Percentiles rank a stretch among this genome's conserved stretches.
Conservation (phyloP, 53 echinoderm and acorn worm genomes). For the Henricia sp. region DNA sequence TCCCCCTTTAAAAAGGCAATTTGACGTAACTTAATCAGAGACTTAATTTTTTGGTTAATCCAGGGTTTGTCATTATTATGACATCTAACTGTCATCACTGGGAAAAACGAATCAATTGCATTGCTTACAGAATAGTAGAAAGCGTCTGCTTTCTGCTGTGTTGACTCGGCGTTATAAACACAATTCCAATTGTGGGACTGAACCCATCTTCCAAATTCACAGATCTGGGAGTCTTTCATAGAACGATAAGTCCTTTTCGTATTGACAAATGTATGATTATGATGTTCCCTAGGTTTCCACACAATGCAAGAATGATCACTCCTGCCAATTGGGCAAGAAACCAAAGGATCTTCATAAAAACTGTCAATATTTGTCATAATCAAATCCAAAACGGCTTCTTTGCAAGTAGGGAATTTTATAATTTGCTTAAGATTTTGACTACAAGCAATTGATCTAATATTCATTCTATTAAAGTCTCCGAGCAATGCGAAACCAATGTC, state of each 20-base stretch:
- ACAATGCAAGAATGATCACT: conserved; percentile 22
- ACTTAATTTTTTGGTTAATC: conserved; percentile 37
- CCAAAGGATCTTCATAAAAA: not conserved
- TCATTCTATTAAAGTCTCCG: conserved; percentile 17
- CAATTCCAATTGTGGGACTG: too few species aligned
- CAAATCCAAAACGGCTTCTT: conserved; percentile 2
- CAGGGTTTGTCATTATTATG: conserved; percentile 48
- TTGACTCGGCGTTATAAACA: too few species aligned
- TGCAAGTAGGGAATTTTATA: conserved; percentile 14
- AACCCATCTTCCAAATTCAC: too few species aligned
- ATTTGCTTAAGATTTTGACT: not conserved
- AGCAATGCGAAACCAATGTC: not conserved
- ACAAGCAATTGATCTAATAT: not conserved
- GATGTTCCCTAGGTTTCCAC: not conserved
- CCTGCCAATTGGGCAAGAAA: not conserved
- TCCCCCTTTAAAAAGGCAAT: too few species aligned
- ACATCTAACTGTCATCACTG: not conserved
- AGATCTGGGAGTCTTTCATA: too few species aligned
- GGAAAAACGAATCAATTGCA: conserved; percentile 23
- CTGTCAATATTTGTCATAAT: conserved; percentile 2
- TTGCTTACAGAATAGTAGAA: conserved; percentile 11
- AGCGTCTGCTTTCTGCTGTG: not conserved
- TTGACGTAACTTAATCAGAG: not conserved
- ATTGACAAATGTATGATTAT: too few species aligned
- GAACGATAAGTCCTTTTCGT: too few species aligned